phyloP scores from a whole-genome alignment of 2,888 invertebrate genomes.

The Beris morrisii region DNA sequence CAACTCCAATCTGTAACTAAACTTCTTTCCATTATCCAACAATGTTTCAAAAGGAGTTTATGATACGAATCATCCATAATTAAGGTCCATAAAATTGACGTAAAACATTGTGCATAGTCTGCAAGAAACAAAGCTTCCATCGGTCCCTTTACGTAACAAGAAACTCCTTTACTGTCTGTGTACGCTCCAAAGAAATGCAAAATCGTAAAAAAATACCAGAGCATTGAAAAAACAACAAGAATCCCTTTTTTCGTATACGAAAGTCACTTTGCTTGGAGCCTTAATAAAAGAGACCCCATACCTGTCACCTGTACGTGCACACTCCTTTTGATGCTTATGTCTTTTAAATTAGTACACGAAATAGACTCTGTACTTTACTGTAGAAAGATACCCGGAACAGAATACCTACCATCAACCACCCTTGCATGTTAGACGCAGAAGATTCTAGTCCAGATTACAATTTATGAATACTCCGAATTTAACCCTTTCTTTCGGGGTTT shows the following conservation, averaged over 20 bases:
- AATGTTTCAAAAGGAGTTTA: slow-evolving; percentile 29
- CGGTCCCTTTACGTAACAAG: not conserved
- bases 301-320: slow-evolving; percentile 6
- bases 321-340: slow-evolving; percentile 16
- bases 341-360: slow-evolving; percentile 3
- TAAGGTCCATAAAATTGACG: slow-evolving; percentile 29
- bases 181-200: slow-evolving; percentile 12
- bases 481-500: not conserved
- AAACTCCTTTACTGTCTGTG: not conserved
- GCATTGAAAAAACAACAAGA: slow-evolving; percentile 1
- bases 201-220: slow-evolving; percentile 17
- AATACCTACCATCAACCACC: too few species aligned
- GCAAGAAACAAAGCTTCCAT: slow-evolving; percentile 1
- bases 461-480: slow-evolving; percentile 1
- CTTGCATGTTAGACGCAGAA: not conserved
- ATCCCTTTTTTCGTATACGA: not conserved
- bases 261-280: slow-evolving; percentile 10
- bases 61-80: slow-evolving; percentile 33
- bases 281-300: slow-evolving; percentile 7
- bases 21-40: slow-evolving; percentile 8
- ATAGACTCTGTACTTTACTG: not conserved
- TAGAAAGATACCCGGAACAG: too few species aligned
- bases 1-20: too few species aligned
- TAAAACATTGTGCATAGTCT: slow-evolving; percentile 28
- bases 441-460: slow-evolving; percentile 12